Evolutionary conservation across 2,113 vertebrate species (phyloP), one percentile per base, ranked within the genome.

Genomic region (Oxygymnocypris stewartii): DNA sequence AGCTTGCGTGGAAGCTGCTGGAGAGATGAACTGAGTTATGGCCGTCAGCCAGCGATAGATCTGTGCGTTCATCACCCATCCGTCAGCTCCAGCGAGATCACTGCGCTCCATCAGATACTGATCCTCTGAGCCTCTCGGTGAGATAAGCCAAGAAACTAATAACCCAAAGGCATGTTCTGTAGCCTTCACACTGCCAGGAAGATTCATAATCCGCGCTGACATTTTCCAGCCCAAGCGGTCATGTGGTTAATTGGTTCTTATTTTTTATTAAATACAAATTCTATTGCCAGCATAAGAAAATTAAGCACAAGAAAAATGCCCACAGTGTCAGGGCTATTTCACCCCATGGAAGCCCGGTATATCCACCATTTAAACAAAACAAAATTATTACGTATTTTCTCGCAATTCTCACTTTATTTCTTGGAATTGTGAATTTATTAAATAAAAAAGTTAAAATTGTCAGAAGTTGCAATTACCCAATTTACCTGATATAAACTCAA

Each of bases 51-150:
- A 90, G 80, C 73, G 31, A 20, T 78, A 23, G 69, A 77, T 85
- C 37, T 87, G 74, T 59, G 49, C 11, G 16, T 76, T 87, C 59
- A 69, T 88, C 83, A 57, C 51, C 20, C 73, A 84, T 89, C 90
- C 67, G 47, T 88, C 85, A 25, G n/a, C 74, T 44, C 23, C 73
- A 42, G n/a, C 37, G 20, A 31, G 65, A 74, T 69, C 69, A 44
- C 69, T 54, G 74, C 81, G 71, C 89, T 88, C 85, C 78, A 44
- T 75, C 57, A 86, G 51, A 57, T 59, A 84, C 82, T 51, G 59
- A 47, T 49, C 75, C 47, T 78, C 2, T 6, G 35, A 35, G 14
- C 49, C 84, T 49, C 31, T 82, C 40, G 49, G 49, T 23, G 42
- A 65, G 37, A 82, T 47, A 69, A 69, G 80, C 59, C n/a, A 65